Evolutionary conservation across 2,113 vertebrate species (phyloP), one percentile per base, ranked within the genome.

Genomic region (Dipodomys spectabilis): DNA sequence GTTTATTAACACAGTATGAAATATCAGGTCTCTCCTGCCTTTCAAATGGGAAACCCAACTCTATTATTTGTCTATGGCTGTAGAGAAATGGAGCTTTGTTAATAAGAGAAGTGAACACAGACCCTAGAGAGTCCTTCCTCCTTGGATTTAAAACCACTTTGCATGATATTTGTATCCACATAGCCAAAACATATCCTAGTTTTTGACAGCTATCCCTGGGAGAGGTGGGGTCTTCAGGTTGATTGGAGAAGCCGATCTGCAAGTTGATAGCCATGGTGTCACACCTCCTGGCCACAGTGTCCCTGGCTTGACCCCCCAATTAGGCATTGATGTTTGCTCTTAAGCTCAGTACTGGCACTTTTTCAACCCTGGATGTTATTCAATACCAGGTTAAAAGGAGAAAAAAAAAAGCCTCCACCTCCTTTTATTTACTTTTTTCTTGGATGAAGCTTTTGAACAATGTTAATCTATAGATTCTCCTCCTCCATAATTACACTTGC

Each of bases 401-500:
- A 98, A 22, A 90, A 57, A 90, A 57, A 57, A 5, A 57, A 13
- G 15, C 53, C 53, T 92, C 86, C 65, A 84, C 94, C 93, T 97
- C 90, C 71, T 22, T 95, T 96, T 93, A 96, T 96, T 96, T 94
- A 57, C 49, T 49, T 78, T 60, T 69, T 95, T 82, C 95, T 97
- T 96, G 90, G 95, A 95, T 89, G 57, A 95, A 84, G 94, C 91
- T 62, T 39, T 44, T 32, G 57, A 86, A 94, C 92, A 94, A 95
- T 95, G 95, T 95, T 97, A 96, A 97, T 97, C 96, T 97, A 95
- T 93, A 96, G 82, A 94, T 94, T 97, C 96, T 96, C 94, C 97
- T 94, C 97, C 96, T 97, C 96, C 94, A 92, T 97, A 98, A 98
- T 98, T 98, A 97, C 95, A 97, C 97, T 97, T 98, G 97, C 98